Evolutionary conservation across 2,797 vertebrate genomes (phyloP), one percentile per base, ranked within the genome.

Genomic region (Crenuchus spilurus): DNA sequence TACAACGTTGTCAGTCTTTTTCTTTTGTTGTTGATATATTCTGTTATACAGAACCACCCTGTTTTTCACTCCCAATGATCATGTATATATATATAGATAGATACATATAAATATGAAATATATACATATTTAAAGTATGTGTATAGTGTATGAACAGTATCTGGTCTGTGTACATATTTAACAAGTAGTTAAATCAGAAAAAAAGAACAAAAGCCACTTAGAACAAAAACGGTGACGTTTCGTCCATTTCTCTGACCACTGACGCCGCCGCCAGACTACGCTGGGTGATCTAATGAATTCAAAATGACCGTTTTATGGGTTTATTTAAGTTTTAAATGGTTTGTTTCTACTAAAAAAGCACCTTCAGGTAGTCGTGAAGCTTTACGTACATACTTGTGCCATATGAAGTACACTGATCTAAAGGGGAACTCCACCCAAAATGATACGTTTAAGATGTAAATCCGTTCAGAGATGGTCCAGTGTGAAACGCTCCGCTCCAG

Each of bases 121-220:
- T 77, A 88, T 80, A 78, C 76, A 84, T 84, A 84, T 82, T 79
- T 80, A 85, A 84, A 84, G 71, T 80, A 77, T 85, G 74, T 90
- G 85, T 89, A 89, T 87, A 88, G 83, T 81, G 86, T 85, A 78
- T 87, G 79, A 76, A 86, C 78, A 81, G 78, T 75, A 77, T 75
- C 57, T 75, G 74, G 71, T 90, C 88, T 84, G 85, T 91, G 88
- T 78, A 83, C 77, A 87, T 85, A 76, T 83, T 75, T 88, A 84
- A 88, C 80, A 85, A n/a, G 84, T 87, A 89, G 90, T 90, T 90
- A 89, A 82, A 82, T 58, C 76, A 79, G 77, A 89, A 91, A 86
- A 82, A 80, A 84, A 80, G 48, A 1, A 1, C 51, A 70, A 82
- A 82, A 80, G 77, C 72, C 78, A 71, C 69, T 26, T 55, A 28